Conservation (phyloP, 2,797 vertebrate genomes). For the Psittacula echo region DNA sequence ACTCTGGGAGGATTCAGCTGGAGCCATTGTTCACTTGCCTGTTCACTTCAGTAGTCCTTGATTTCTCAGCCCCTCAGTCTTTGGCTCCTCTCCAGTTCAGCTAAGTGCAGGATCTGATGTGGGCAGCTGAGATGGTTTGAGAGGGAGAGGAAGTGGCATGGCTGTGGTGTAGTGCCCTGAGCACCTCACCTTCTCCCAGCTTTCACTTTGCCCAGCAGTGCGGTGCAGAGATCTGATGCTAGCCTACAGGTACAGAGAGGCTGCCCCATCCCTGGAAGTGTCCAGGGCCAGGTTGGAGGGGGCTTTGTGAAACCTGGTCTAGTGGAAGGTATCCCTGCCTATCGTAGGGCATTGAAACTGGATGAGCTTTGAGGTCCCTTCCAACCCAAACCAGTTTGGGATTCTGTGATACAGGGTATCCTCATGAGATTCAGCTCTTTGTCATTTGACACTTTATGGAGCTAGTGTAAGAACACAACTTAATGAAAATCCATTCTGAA, state of each 20-base stretch:
- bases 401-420: background rate
- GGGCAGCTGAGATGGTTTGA: background rate
- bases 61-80: background rate
- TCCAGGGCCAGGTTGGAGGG: background rate
- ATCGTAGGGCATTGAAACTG: background rate
- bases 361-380: background rate
- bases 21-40: background rate
- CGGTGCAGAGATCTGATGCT: accelerated
- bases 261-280: background rate
- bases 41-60: background rate
- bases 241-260: background rate
- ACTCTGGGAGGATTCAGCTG: background rate
- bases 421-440: background rate
- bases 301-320: background rate
- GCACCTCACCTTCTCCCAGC: accelerated
- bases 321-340: background rate
- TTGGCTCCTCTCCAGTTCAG: background rate
- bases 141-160: accelerated
- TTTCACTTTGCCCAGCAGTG: background rate
- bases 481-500: background rate
- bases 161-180: background rate
- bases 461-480: accelerated
- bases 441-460: accelerated
- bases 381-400: background rate
- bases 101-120: background rate